Conservation (phyloP, 2,797 vertebrate genomes). For the Kryptolebias ocellatus region DNA sequence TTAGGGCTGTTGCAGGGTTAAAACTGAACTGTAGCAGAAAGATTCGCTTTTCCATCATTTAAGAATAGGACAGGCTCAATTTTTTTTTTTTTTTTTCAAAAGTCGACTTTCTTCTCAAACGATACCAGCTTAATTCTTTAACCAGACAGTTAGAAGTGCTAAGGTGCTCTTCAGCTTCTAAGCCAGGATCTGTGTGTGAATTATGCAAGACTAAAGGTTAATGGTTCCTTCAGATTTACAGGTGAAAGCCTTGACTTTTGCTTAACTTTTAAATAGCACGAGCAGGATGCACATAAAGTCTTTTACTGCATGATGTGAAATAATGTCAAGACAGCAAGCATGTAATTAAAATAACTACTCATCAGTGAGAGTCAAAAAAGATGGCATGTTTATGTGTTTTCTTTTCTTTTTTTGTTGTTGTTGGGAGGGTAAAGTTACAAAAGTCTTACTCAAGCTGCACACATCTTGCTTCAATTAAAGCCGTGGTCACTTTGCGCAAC, state of each 20-base stretch:
- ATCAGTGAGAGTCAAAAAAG: conserved; percentile 63
- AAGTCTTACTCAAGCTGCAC: conserved; percentile 69
- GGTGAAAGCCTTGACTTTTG: conserved; percentile 27
- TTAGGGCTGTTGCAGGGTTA: conserved; percentile 15
- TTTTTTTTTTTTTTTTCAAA: too few species aligned
- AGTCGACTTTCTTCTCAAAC: background rate
- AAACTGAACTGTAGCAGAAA: conserved; percentile 31
- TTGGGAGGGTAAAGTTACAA: conserved; percentile 57
- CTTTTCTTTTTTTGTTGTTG: conserved; percentile 34
- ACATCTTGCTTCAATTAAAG: conserved; percentile 80
- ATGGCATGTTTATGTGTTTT: conserved; percentile 37
- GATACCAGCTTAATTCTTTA: conserved; percentile 4
- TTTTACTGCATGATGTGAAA: conserved; percentile 71
- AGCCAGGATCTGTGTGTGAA: background rate
- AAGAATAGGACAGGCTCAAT: background rate
- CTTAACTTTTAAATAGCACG: conserved; percentile 36
- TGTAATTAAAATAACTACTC: conserved; percentile 69
- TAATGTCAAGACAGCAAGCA: conserved; percentile 38
- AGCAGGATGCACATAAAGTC: conserved; percentile 53
- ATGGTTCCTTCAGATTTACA: conserved; percentile 5
- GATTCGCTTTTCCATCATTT: conserved; percentile 5
- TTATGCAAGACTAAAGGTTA: background rate
- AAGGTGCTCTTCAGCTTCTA: background rate
- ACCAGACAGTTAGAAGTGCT: conserved; percentile 1
- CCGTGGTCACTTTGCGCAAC: conserved; percentile 75